Evolutionary conservation across 2,888 invertebrate species (phyloP).

Genomic region (Epinotia demarniana): DNA sequence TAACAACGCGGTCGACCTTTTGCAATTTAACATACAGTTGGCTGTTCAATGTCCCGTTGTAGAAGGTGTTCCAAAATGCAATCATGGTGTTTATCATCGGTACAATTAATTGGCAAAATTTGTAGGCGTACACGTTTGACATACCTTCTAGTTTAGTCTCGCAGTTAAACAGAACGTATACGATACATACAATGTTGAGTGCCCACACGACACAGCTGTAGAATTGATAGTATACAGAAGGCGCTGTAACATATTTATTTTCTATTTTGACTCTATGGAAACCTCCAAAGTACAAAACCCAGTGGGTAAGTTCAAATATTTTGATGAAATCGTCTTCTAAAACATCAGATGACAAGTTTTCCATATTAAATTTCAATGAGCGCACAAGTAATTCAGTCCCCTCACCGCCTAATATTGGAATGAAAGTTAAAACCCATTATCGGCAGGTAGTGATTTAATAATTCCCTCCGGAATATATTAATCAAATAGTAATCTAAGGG

Average conservation of each 20-base stretch:
- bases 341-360: constrained; percentile 60
- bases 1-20: constrained; percentile 62
- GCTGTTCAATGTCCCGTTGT: constrained; percentile 49
- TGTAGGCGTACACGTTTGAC: constrained; percentile 55
- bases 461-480: not conserved
- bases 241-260: constrained; percentile 61
- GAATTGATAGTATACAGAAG: constrained; percentile 55
- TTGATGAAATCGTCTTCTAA: constrained; percentile 64
- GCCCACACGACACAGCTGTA: constrained; percentile 58
- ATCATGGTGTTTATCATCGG: constrained; percentile 52
- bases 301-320: constrained; percentile 61
- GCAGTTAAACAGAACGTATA: constrained; percentile 52
- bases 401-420: not conserved
- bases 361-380: constrained; percentile 48
- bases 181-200: constrained; percentile 51
- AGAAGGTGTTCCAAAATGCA: constrained; percentile 55
- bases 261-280: constrained; percentile 62
- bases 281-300: constrained; percentile 57
- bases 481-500: not conserved
- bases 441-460: constrained; percentile 3
- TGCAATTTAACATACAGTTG: constrained; percentile 69
- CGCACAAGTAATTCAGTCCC: not conserved
- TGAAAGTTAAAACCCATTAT: not conserved
- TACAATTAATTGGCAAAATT: constrained; percentile 54
- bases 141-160: constrained; percentile 49